Evolutionary conservation across 2,113 vertebrate species (phyloP).

Genomic region (Egretta garzetta): DNA sequence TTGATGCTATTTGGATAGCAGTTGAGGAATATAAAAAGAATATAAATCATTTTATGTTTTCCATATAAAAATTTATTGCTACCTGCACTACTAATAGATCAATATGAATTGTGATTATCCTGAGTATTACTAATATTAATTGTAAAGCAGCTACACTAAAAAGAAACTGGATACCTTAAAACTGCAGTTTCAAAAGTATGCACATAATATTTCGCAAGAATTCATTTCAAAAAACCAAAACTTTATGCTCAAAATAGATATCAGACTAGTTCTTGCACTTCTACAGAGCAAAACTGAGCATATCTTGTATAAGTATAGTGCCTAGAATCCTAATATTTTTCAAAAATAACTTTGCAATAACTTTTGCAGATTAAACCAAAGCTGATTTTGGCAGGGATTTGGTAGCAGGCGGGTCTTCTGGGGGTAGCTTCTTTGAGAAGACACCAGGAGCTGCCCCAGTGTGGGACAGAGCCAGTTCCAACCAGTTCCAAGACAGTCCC

Average conservation of each 20-base stretch:
- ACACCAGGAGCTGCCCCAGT: not conserved
- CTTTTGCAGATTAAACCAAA: not conserved
- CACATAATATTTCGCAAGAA: not conserved
- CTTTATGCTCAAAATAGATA: not conserved
- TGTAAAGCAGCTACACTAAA: not conserved
- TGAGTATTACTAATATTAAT: not conserved
- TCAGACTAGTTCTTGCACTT: not conserved
- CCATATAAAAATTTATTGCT: not conserved
- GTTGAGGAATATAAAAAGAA: not conserved
- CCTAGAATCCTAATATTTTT: not conserved
- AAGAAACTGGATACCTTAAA: not conserved
- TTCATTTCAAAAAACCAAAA: not conserved
- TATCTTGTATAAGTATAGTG: not conserved
- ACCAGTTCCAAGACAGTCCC: rapidly evolving
- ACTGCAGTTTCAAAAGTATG: not conserved
- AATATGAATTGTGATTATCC: not conserved
- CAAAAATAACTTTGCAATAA: not conserved
- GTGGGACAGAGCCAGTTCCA: not conserved
- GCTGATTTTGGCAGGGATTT: not conserved
- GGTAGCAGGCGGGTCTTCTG: not conserved
- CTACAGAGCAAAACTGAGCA: not conserved
- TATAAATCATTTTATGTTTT: not conserved
- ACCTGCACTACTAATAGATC: not conserved
- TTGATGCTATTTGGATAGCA: not conserved
- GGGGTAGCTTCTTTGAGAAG: not conserved